Base-by-base conservation (phyloP, 1,140 invertebrate species). In the Atopsyche davidsoni region DNA sequence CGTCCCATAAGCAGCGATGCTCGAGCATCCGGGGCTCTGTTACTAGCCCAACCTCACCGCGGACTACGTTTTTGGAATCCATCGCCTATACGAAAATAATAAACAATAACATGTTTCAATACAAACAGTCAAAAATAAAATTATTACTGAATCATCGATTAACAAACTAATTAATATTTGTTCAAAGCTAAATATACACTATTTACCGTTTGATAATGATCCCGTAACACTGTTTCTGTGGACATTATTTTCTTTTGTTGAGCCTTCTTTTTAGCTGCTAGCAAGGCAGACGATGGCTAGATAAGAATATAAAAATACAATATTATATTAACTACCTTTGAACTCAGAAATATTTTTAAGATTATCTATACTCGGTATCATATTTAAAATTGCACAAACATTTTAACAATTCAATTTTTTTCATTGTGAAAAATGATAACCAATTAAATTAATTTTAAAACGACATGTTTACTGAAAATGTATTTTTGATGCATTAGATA, bases 1-100 rank as follows among this genome's bases (percentile, higher is more conserved):
- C 57, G 69, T 94, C 90, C 91, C 91, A 95, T 0, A 87, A 66
- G 63, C 88, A 93, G 13, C 67, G 60, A 62, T 93, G 91, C 42
- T 87, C 76, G 1, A 73, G 62, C 87, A 93, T 92, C 1, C 77
- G 72, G 39, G 77, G 71, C 64, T 94, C 86, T 59, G 83, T 92
- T 32, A 90, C 76, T 2, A 95, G 64, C 0, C 88, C 90, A 2
- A 91, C 94, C 7, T 73, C 59, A 10, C 75, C 75, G 14, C 73
- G 74, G 10, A 75, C 60, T 59, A 75, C 67, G 0, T 62, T 64
- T 62, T 82, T 82, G 1, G 81, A 74, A 51, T 80, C 78, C 62
- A 82, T 75, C n/a, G 81, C 78, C 77, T 83, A 65, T 19, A 71
- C 64, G 55, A 66, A 67, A 39, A 46, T 31, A 36, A 49, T 21